Evolutionary conservation across 2,888 invertebrate genomes (phyloP), one percentile per base, ranked within the genome.

Genomic region (Acanthosepion lycidas): DNA sequence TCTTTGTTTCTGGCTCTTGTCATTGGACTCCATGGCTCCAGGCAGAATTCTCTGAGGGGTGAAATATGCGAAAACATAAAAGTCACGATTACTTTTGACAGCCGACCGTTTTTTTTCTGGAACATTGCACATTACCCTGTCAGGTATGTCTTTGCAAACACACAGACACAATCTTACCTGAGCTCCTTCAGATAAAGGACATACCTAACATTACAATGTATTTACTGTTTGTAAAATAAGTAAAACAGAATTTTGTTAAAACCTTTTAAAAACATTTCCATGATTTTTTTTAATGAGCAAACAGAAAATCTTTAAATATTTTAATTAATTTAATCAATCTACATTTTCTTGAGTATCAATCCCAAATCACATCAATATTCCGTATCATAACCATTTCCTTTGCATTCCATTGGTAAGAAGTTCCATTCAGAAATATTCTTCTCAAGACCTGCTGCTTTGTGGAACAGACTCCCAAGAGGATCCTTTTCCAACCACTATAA

Each of bases 61-160:
- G 78, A 78, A 78, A 78, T 33, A 78, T 33, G 78, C 2, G 78
- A 78, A 78, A n/a, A 78, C 78, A n/a, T 78, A 15, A 78, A 78
- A 78, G 78, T 78, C 78, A 78, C n/a, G 78, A 78, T 78, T 78
- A 33, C n/a, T n/a, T 78, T 78, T 78, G 78, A 78, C 78, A 78
- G 78, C n/a, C n/a, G 78, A 78, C n/a, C 33, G 78, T 78, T 78
- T 26, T 42, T 33, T 42, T 78, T 78, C 78, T 78, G 78, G n/a
- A 78, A 78, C 78, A 18, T 78, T 78, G 78, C 78, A 78, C 78
- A 78, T 33, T 78, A 78, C n/a, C n/a, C 78, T 78, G 78, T 78
- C 78, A 78, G 33, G 78, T 78, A n/a, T 15, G 28, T 78, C 12
- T 78, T 78, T 33, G 18, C 78, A 78, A n/a, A 33, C 78, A 78